Percentiles rank a stretch among this genome's conserved stretches.
Conservation (phyloP, 2,113 vertebrate species). For the Elaphurus davidianus region DNA sequence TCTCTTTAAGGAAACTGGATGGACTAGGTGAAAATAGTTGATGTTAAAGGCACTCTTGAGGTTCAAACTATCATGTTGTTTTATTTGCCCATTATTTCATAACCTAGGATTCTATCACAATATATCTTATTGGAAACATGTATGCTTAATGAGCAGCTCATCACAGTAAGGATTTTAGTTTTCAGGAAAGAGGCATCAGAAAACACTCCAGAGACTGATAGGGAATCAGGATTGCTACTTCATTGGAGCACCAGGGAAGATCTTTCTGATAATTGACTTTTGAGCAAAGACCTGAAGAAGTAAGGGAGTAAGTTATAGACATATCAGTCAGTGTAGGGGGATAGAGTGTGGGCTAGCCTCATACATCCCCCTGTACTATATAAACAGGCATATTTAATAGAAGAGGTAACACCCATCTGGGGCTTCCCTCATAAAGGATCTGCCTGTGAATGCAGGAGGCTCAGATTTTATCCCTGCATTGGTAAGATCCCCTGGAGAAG, state of each 20-base stretch:
- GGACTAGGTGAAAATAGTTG: not conserved
- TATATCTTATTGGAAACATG: not conserved
- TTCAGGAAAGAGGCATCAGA: not conserved
- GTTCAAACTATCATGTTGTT: not conserved
- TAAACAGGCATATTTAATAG: not conserved
- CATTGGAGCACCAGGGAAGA: not conserved
- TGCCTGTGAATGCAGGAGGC: too few relatives aligned
- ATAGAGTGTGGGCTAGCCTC: not conserved
- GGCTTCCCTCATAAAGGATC: too few relatives aligned
- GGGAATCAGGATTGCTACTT: not conserved
- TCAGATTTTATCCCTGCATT: not conserved
- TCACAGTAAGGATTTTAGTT: not conserved
- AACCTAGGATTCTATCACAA: not conserved
- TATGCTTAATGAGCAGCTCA: not conserved
- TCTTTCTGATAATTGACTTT: not conserved
- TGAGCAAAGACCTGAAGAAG: not conserved
- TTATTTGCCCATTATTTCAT: not conserved
- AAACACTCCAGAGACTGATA: not conserved
- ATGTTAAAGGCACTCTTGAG: not conserved
- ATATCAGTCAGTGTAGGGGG: not conserved
- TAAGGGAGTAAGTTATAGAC: not conserved
- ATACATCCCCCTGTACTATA: not conserved
- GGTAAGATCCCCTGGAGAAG: not conserved
- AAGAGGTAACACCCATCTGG: not conserved
- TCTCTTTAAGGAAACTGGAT: not conserved